phyloP scores from a whole-genome alignment of 2,797 vertebrate species.

The Lepilemur septentrionalis region DNA sequence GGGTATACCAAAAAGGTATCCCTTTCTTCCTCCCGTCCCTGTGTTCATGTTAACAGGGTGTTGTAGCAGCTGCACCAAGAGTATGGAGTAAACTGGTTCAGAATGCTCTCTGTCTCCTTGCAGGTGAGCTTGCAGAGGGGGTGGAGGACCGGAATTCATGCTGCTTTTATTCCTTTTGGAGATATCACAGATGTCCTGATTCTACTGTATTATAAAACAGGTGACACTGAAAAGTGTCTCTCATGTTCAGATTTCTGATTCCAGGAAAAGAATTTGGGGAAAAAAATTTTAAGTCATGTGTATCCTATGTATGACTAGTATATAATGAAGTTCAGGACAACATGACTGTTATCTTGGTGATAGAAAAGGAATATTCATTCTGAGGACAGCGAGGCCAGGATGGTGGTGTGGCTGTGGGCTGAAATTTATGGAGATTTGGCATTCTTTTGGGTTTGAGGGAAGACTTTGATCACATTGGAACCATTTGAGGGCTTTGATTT shows the following conservation, averaged over 20 bases:
- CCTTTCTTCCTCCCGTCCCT: not conserved
- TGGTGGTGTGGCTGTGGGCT: not conserved
- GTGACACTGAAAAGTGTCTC: conserved; percentile 75
- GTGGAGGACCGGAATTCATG: conserved; percentile 93
- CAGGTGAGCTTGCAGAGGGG: conserved; percentile 93
- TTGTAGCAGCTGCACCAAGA: not conserved
- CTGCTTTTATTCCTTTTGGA: conserved; percentile 93
- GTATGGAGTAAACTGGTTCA: not conserved
- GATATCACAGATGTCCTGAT: conserved; percentile 95
- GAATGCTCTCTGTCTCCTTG: not conserved
- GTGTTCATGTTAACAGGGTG: not conserved
- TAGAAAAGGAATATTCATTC: not conserved
- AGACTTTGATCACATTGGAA: not conserved
- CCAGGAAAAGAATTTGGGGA: not conserved
- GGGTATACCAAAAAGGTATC: not conserved
- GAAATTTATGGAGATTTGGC: not conserved
- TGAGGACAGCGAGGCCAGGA: not conserved
- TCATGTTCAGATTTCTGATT: not conserved
- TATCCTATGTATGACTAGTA: not conserved
- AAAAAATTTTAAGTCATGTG: not conserved
- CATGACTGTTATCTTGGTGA: not conserved
- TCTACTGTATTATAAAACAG: conserved; percentile 93
- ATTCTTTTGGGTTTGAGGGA: not conserved
- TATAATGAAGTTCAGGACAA: not conserved
- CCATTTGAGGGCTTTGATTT: not conserved